Base-by-base conservation (phyloP, 2,888 invertebrate genomes). In the Cistogaster globosa region DNA sequence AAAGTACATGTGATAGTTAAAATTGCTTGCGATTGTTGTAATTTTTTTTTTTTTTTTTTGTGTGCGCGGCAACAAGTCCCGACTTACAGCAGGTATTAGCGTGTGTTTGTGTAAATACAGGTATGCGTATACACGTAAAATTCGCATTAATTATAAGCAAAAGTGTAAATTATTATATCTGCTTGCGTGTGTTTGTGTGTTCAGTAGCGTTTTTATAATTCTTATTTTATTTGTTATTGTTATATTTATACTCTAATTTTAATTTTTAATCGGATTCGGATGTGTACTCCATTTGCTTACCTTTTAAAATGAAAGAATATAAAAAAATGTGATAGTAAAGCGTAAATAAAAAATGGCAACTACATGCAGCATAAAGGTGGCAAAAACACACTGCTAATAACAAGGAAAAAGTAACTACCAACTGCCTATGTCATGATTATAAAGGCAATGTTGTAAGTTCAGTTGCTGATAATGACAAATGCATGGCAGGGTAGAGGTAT, bases 231-330 rank as follows among this genome's bases (percentile, higher is more conserved):
- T 55, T 63, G 45, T 62, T 62, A 38, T 45, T 71, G 6, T 42
- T 53, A 32, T 53, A 32, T 71, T 69, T 45, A 71, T 67, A 55
- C 20, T 18, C 22, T 55, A n/a, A 18, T 42, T 80, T 76, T 67
- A 71, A 74, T 62, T 74, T 53, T 51, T 68, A 85, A 85, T 82
- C 81, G 85, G 85, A 81, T 85, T 85, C 74, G 55, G 48, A 57
- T 42, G 45, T 18, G 26, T 53, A 67, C 14, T n/a, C 36, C 18
- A 20, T 53, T 42, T 71, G 79, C 69, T 84, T 60, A 76, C 80
- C 51, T 81, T 62, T 48, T 68, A 63, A 74, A 67, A 60, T 71
- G 62, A 42, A 38, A 72, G 20, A 53, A 48, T 62, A 18, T 45
- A 20, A 65, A 74, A 22, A 67, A 65, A 42, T 58, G 65, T 55